Conservation (phyloP, 2,888 invertebrate genomes). For the Eupeodes luniger region DNA sequence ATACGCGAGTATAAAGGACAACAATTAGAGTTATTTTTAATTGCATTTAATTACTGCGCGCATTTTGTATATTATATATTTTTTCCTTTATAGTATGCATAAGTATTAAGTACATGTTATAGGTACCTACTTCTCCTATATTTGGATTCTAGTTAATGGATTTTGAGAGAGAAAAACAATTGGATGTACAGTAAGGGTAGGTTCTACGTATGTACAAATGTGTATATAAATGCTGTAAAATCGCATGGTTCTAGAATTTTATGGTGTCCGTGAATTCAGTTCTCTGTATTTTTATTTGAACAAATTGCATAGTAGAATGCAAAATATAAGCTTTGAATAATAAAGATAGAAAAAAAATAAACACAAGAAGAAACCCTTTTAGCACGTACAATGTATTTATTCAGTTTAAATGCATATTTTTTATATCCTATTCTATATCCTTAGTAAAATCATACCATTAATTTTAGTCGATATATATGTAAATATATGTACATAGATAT, state of each 20-base stretch:
- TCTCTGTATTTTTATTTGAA: not conserved
- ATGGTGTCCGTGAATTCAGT: conserved; percentile 55
- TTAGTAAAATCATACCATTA: not conserved
- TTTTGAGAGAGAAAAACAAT: conserved; percentile 47
- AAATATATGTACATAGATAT: too few species aligned
- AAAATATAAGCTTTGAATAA: conserved; percentile 27
- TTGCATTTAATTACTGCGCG: conserved; percentile 66
- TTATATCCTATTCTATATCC: not conserved
- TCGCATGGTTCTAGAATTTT: conserved; percentile 58
- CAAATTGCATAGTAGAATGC: conserved; percentile 23
- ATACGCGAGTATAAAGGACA: conserved; percentile 40
- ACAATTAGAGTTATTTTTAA: conserved; percentile 70
- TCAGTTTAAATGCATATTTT: conserved; percentile 32
- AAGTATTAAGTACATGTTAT: not conserved
- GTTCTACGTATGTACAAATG: too few species aligned
- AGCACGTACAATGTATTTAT: conserved; percentile 30
- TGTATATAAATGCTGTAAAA: conserved; percentile 49
- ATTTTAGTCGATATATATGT: conserved; percentile 2
- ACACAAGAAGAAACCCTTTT: conserved; percentile 17
- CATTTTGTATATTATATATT: conserved; percentile 8
- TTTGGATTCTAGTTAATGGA: conserved; percentile 51
- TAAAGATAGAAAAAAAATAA: not conserved
- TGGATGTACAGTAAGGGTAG: conserved; percentile 15
- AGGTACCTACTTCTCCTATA: too few species aligned
- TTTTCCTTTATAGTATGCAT: not conserved